These are phyloP conservation scores for Thymelicus acteon DNA, from an alignment of 2,888 invertebrate genomes.

Conservation along the genomic window DNA sequence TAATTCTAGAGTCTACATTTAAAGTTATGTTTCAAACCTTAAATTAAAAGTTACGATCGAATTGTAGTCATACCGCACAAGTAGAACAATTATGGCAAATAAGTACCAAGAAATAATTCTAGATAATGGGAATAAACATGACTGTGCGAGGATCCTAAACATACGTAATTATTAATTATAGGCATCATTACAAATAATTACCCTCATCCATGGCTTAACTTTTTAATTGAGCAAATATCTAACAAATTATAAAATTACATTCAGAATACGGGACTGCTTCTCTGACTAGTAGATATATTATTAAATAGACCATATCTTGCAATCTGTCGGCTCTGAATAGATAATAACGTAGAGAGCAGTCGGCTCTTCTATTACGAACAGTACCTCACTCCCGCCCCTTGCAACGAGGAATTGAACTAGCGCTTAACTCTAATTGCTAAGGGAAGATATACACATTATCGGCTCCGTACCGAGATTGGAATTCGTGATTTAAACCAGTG, in stretches of 20 bases:
- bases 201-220: not conserved
- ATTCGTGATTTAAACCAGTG: not conserved
- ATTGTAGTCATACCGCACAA: conserved; percentile 13
- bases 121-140: conserved; percentile 5
- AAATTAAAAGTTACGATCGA: conserved; percentile 12
- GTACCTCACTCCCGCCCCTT: conserved; percentile 61
- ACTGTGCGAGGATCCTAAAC: conserved; percentile 5
- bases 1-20: not conserved
- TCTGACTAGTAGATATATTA: conserved; percentile 60
- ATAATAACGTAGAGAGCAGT: conserved; percentile 57
- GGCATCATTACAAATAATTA: conserved; percentile 7
- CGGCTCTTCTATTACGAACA: conserved; percentile 60
- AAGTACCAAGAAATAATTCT: conserved; percentile 17
- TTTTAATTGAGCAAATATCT: conserved; percentile 26
- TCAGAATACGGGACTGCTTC: conserved; percentile 54
- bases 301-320: conserved; percentile 71
- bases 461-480: not conserved
- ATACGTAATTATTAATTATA: conserved; percentile 7
- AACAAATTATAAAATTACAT: conserved; percentile 20
- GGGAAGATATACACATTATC: conserved; percentile 21
- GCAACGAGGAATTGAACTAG: conserved; percentile 66
- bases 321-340: conserved; percentile 70
- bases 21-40: conserved; percentile 6
- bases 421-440: conserved; percentile 69
- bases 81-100: conserved; percentile 15